Conservation (phyloP, 2,797 vertebrate genomes). For the Emys orbicularis region DNA sequence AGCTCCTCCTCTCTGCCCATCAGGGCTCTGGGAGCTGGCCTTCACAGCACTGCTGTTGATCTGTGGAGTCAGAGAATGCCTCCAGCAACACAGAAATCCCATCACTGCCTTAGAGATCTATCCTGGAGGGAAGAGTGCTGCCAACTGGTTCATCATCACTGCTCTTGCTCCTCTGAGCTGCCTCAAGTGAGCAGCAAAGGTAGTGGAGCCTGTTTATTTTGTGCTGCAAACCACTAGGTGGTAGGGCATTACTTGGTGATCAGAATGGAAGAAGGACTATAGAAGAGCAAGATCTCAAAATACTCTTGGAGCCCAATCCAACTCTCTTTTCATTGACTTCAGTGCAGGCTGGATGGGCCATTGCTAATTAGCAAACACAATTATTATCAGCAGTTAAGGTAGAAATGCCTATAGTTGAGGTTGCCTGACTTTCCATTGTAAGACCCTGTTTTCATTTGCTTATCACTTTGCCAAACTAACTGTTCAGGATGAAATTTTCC, state of each 20-base stretch:
- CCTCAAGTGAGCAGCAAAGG: neutral
- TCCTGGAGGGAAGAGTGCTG: neutral
- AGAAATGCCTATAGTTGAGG: neutral
- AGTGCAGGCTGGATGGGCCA: neutral
- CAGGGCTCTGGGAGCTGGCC: neutral
- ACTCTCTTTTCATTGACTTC: neutral
- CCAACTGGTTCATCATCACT: neutral
- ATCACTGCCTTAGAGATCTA: neutral
- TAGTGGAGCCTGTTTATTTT: neutral
- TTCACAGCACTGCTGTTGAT: neutral
- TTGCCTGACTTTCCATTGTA: neutral
- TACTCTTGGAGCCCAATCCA: neutral
- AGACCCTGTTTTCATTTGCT: neutral
- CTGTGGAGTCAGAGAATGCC: neutral
- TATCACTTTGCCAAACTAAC: neutral
- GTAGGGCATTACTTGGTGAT: neutral
- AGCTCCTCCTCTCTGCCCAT: neutral
- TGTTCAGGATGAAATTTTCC: neutral
- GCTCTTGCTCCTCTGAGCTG: neutral
- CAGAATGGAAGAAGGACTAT: neutral
- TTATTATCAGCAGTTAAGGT: neutral
- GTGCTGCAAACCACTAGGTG: neutral
- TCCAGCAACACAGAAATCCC: neutral
- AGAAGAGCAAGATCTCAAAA: neutral
- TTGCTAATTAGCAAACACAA: neutral